These are phyloP conservation scores for Varecia variegata DNA, from an alignment of 2,797 vertebrate species.

Conservation along the genomic window DNA sequence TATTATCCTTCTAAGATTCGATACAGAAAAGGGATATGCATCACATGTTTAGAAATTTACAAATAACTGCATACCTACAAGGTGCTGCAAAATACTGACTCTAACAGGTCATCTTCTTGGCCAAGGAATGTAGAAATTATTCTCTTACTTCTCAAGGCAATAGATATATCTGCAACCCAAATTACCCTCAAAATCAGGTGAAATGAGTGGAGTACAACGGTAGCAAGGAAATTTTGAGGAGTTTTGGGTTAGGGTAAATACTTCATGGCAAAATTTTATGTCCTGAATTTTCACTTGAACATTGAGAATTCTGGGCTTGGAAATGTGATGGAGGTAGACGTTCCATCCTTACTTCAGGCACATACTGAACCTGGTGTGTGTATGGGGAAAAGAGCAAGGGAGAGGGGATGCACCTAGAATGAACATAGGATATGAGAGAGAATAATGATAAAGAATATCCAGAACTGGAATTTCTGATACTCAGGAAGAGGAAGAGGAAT, in stretches of 20 bases:
- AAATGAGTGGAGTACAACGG: background rate
- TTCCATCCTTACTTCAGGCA: background rate
- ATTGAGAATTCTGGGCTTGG: constrained; percentile 17
- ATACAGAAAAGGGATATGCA: background rate
- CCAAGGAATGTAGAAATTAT: background rate
- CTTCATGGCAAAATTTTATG: constrained; percentile 1
- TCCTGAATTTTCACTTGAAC: background rate
- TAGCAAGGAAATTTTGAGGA: background rate
- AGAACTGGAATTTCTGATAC: background rate
- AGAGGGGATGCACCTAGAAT: background rate
- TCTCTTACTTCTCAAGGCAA: background rate
- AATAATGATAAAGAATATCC: background rate
- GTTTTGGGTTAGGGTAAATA: background rate
- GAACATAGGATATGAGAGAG: background rate
- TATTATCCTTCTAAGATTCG: constrained; percentile 28
- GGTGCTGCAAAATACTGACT: background rate
- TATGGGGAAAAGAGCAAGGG: background rate
- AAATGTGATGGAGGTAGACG: background rate
- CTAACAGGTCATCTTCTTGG: constrained; percentile 19
- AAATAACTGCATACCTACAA: background rate
- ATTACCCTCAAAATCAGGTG: background rate
- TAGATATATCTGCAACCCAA: background rate
- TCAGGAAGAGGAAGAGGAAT: background rate
- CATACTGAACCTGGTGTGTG: background rate
- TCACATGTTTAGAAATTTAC: background rate